These are phyloP conservation scores for Sesamia nonagrioides DNA, from an alignment of 1,140 invertebrate species.

Conservation along the genomic window DNA sequence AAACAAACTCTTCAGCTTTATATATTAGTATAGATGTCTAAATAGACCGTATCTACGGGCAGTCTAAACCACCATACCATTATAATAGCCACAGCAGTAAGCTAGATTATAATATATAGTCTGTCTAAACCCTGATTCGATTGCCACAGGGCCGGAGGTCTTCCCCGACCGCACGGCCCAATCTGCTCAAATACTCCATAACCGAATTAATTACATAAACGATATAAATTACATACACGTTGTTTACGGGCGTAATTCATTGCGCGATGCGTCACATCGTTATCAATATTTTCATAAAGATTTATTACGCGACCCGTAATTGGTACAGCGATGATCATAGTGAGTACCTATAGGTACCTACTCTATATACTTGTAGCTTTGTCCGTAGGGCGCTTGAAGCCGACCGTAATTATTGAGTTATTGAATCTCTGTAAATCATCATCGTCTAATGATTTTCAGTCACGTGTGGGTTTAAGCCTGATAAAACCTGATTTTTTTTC, in stretches of 20 bases:
- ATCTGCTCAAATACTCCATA: constrained; percentile 62
- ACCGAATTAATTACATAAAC: constrained; percentile 66
- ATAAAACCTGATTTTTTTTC: too few species aligned
- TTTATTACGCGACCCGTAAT: constrained; percentile 67
- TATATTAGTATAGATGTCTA: too few species aligned
- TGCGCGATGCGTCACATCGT: constrained; percentile 51
- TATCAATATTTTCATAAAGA: constrained; percentile 71
- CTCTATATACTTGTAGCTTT: too few species aligned
- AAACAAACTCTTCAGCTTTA: too few species aligned
- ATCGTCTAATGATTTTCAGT: too few species aligned
- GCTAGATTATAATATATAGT: constrained; percentile 28
- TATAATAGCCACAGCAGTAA: constrained; percentile 5
- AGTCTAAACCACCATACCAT: constrained; percentile 13
- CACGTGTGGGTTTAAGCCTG: too few species aligned
- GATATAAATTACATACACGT: constrained; percentile 53
- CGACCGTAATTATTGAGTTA: too few species aligned
- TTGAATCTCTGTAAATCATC: too few species aligned
- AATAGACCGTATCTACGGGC: too few species aligned
- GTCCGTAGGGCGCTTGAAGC: too few species aligned
- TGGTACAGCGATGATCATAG: constrained; percentile 44
- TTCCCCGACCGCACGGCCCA: constrained; percentile 24
- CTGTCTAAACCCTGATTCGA: constrained; percentile 21
- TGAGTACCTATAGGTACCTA: too few species aligned
- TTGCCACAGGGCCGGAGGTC: constrained; percentile 55
- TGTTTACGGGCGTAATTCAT: constrained; percentile 57